phyloP scores from a whole-genome alignment of 2,888 invertebrate genomes.

The Anoplius nigerrimus region DNA sequence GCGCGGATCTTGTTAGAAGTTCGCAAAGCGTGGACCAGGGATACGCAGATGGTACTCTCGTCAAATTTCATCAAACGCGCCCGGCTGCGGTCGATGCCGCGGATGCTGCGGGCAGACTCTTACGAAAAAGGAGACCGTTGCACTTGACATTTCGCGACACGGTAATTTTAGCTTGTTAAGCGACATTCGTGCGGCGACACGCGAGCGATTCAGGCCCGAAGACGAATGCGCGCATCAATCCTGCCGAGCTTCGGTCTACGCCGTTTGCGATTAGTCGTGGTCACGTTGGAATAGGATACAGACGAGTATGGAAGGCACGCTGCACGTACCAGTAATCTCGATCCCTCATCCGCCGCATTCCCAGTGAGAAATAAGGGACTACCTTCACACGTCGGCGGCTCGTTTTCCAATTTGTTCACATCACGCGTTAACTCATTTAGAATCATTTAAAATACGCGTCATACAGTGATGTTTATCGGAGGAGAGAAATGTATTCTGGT shows the following conservation, averaged over 20 bases:
- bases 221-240: constrained; percentile 37
- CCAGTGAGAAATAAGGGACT: no score
- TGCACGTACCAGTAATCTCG: no score
- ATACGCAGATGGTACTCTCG: no score
- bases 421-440: no score
- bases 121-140: constrained; percentile 49
- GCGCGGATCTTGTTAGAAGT: no score
- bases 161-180: constrained; percentile 68
- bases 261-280: constrained; percentile 34
- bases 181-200: constrained; percentile 61
- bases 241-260: constrained; percentile 35
- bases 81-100: constrained; percentile 40
- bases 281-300: background rate
- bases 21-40: no score
- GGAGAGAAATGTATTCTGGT: no score
- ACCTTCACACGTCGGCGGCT: no score
- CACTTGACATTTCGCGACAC: constrained; percentile 64
- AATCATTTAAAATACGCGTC: no score
- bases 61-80: constrained; percentile 18
- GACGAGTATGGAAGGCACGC: background rate
- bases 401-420: no score
- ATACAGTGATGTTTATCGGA: no score
- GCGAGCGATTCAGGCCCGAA: constrained; percentile 44
- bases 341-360: no score
- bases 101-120: constrained; percentile 7